Evolutionary conservation across 2,113 vertebrate genomes (phyloP).

Genomic region (Polyodon spathula): DNA sequence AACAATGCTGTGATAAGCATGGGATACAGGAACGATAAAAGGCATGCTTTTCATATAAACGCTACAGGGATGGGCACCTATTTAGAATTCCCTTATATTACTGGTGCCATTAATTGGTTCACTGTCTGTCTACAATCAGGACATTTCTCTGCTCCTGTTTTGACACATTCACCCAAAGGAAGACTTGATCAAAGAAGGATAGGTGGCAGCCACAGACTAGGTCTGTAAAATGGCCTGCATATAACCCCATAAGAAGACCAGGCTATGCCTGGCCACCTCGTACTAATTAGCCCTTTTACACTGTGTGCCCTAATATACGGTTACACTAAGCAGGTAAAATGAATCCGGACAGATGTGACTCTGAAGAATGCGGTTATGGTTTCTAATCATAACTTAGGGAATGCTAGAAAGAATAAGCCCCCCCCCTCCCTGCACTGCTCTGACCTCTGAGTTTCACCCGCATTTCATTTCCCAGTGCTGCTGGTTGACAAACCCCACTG

Average conservation of each 20-base stretch:
- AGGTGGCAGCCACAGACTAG: constrained; percentile 31
- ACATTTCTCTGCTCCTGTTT: constrained; percentile 14
- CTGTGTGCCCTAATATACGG: constrained; percentile 20
- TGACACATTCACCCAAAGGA: constrained; percentile 28
- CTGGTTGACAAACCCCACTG: constrained; percentile 4
- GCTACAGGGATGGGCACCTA: no score
- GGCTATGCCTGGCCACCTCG: neutral
- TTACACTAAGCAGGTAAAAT: constrained; percentile 34
- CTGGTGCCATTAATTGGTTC: no score
- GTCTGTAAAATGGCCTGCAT: constrained; percentile 22
- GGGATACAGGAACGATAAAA: no score
- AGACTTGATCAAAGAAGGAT: constrained; percentile 42
- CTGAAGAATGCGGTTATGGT: constrained; percentile 49
- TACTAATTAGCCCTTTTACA: constrained; percentile 11
- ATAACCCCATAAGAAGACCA: constrained; percentile 6
- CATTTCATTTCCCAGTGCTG: constrained; percentile 25
- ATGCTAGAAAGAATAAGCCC: constrained; percentile 17
- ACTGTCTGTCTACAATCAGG: no score
- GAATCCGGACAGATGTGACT: constrained; percentile 38
- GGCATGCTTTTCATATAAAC: no score
- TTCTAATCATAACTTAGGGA: constrained; percentile 44
- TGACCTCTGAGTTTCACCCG: constrained; percentile 31
- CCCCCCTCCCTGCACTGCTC: constrained; percentile 23
- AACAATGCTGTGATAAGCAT: no score
- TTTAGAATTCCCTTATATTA: no score